phyloP scores from a whole-genome alignment of 2,888 invertebrate genomes.

The Caradrina clavipalpis region DNA sequence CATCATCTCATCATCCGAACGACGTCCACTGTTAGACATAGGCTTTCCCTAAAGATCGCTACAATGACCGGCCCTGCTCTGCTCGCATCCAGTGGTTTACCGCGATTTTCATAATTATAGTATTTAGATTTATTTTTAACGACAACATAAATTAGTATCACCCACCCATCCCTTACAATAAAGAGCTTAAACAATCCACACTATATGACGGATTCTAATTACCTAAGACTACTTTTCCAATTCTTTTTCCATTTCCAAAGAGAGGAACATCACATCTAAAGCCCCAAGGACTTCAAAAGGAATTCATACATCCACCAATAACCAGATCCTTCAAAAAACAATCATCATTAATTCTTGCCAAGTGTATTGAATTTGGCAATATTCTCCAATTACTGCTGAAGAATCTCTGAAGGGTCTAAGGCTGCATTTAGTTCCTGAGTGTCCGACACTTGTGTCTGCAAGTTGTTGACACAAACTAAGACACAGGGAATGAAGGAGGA shows the following conservation, averaged over 20 bases:
- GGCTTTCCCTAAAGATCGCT: too few relatives aligned
- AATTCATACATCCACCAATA: slow-evolving; percentile 30
- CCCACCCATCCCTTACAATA: neutral
- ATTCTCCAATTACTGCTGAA: slow-evolving; percentile 46
- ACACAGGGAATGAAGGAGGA: neutral
- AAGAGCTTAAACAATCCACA: neutral
- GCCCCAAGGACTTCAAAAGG: slow-evolving; percentile 30
- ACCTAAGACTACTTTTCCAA: slow-evolving; percentile 12
- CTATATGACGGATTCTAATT: neutral
- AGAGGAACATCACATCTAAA: neutral
- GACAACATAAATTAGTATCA: too few relatives aligned
- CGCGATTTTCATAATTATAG: too few relatives aligned
- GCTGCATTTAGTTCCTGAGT: neutral
- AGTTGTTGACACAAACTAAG: neutral
- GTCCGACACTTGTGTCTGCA: neutral
- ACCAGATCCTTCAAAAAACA: slow-evolving; percentile 39
- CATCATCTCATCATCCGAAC: too few relatives aligned
- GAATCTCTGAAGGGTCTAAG: neutral
- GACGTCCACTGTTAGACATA: too few relatives aligned
- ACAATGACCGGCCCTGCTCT: too few relatives aligned
- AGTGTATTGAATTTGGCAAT: slow-evolving; percentile 53
- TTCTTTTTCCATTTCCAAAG: neutral
- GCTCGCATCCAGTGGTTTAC: too few relatives aligned
- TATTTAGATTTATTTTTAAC: too few relatives aligned
- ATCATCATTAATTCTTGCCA: slow-evolving; percentile 28